Base-by-base conservation (phyloP, 1,140 invertebrate species). In the Pogonognathellus flavescens region DNA sequence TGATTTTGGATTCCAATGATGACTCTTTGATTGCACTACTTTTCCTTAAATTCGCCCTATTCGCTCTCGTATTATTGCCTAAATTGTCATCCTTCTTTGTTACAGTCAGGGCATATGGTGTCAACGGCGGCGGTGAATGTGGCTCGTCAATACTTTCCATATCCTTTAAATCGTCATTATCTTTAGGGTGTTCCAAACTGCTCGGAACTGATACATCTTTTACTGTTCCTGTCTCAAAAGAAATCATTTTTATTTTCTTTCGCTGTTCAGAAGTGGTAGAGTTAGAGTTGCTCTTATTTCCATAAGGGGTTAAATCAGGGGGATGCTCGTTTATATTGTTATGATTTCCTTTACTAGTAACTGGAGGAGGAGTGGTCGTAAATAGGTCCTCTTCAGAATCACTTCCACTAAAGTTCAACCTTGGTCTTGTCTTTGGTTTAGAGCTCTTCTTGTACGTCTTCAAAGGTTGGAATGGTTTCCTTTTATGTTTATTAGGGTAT, bases 401-500 rank as follows among this genome's bases (percentile, higher is more conserved):
- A 31, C 14, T 18, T 4, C 7, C 70, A 50, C 49, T 14, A 0
- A 49, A 20, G 9, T 76, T 76, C 4, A 49, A 50, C 16, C 70
- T 41, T 49, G 70, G 31, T 10, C 18, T 76, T 11, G 5, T 49
- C 49, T 76, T 49, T 18, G 70, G 70, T 2, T 76, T 76, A 6
- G 70, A 76, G n/a, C 70, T 76, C 18, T 49, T 49, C 3, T 14
- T 76, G 70, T 76, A 76, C 4, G 70, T 76, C n/a, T 76, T 76
- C 14, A 76, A 50, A 16, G 25, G 70, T 6, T 76, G 31, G 16
- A 76, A 76, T 7, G 70, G 70, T 4, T 49, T n/a, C 16, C 70
- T 11, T 70, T 49, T 31, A 50, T 5, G 0, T 49, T 76, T 41
- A 9, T 0, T 16, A 18, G 70, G 70, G 31, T 76, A 49, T 31